These are phyloP conservation scores for Yoshiicerus persimilis DNA, from an alignment of 1,140 invertebrate genomes.

Conservation along the genomic window DNA sequence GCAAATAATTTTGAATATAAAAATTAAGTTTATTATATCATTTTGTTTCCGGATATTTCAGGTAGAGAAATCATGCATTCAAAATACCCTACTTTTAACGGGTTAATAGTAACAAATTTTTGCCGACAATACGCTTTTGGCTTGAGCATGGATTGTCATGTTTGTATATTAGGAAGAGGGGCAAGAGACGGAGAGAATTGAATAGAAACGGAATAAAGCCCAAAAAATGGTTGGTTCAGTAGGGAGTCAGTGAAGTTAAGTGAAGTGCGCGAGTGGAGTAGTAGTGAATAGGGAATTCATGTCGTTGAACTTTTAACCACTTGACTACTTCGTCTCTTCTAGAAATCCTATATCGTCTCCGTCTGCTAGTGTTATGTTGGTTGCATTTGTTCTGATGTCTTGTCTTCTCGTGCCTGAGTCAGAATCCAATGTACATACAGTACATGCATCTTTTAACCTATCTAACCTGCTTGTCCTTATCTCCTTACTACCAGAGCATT, in stretches of 20 bases:
- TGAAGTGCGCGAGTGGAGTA: background rate
- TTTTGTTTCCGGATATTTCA: no score
- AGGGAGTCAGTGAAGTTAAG: background rate
- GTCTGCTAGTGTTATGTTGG: background rate
- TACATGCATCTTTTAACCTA: background rate
- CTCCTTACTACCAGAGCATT: background rate
- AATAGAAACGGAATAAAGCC: background rate
- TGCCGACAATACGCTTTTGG: no score
- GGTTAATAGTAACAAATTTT: no score
- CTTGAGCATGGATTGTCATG: no score
- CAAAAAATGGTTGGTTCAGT: background rate
- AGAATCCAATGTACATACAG: background rate
- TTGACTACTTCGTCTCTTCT: slow-evolving; percentile 11
- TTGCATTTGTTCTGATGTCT: background rate
- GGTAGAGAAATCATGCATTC: no score
- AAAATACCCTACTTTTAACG: no score
- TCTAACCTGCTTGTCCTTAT: background rate
- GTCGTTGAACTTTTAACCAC: slow-evolving; percentile 22
- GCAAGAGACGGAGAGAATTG: background rate
- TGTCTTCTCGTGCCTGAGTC: background rate
- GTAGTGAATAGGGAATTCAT: slow-evolving; percentile 5
- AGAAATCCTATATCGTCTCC: slow-evolving; percentile 6
- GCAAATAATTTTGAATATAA: no score
- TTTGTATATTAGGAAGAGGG: background rate
- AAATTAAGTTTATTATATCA: no score